These are phyloP conservation scores for Xestia sexstrigata DNA, from an alignment of 2,888 invertebrate species.

Conservation along the genomic window DNA sequence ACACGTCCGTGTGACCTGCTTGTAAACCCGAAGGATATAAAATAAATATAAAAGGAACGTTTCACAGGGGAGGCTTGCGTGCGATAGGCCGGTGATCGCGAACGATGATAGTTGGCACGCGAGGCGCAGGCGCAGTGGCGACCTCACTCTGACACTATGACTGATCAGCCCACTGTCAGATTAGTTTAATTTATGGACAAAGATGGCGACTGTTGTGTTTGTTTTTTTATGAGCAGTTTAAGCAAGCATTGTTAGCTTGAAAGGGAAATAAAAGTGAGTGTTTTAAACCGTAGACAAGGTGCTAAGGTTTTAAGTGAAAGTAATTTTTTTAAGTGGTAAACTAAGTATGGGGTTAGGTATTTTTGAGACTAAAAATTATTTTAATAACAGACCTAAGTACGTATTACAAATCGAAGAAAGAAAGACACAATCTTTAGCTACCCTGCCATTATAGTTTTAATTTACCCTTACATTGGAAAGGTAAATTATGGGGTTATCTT, in stretches of 20 bases:
- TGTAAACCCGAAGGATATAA: slow-evolving; percentile 61
- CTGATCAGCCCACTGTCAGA: slow-evolving; percentile 64
- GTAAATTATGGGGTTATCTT: slow-evolving; percentile 40
- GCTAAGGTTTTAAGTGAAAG: background rate
- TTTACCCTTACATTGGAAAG: slow-evolving; percentile 14
- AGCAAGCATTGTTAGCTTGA: slow-evolving; percentile 13
- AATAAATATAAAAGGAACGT: slow-evolving; percentile 61
- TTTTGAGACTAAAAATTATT: slow-evolving; percentile 8
- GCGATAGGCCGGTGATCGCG: slow-evolving; percentile 70
- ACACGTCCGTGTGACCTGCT: slow-evolving; percentile 55
- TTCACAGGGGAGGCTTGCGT: slow-evolving; percentile 68
- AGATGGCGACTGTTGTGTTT: slow-evolving; percentile 48
- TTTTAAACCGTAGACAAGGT: background rate
- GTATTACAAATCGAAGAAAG: background rate
- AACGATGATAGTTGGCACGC: slow-evolving; percentile 73
- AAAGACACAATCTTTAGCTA: slow-evolving; percentile 18
- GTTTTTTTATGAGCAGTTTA: slow-evolving; percentile 28
- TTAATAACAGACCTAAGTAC: slow-evolving; percentile 26
- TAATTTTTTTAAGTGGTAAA: slow-evolving; percentile 12
- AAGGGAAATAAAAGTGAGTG: background rate
- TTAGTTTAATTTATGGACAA: slow-evolving; percentile 62
- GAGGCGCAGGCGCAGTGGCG: slow-evolving; percentile 70
- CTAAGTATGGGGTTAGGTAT: slow-evolving; percentile 5
- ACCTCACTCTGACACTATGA: slow-evolving; percentile 57
- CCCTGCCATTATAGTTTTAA: slow-evolving; percentile 47